Base-by-base conservation (phyloP, 2,888 invertebrate species). In the Globia sparganii region DNA sequence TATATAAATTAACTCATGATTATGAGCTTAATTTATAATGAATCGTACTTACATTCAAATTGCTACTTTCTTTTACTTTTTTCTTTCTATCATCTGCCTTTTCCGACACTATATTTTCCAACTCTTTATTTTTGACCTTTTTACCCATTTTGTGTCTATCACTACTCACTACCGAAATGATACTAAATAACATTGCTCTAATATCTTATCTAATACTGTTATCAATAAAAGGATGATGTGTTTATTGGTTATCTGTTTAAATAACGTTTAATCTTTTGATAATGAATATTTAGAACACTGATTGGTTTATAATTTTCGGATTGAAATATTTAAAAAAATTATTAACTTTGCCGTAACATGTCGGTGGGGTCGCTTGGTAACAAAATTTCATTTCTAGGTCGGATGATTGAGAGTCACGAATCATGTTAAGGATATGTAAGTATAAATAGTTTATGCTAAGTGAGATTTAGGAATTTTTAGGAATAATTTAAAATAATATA, bases 41-140 rank as follows among this genome's bases (percentile, higher is more conserved):
- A 46, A 31, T 34, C 6, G 4, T 46, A 81, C 82, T 81, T n/a
- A 78, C 78, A 67, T 78, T 83, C 0, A 62, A 78, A 68, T 68
- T 78, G 15, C 69, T 68, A 80, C 56, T 78, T 78, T 84, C 84
- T 34, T 58, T 67, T 4, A 70, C 49, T 46, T 64, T n/a, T 28
- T 72, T 74, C 21, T 58, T 67, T 73, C 53, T 72, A 25, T 8
- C 25, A 43, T 72, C 68, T 64, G 66, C 40, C 15, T 40, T 71
- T 8, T 37, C 72, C 9, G 15, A 58, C 9, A 53, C 34, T 28
- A 34, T 64, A n/a, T 65, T 56, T 53, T 81, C 66, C 40, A 31
- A 67, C 1, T 80, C 88, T 75, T 81, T 88, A 25, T 73, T 86
- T 62, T 80, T 87, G 1, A 67, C 69, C 66, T 89, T 88, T 37